Conservation (phyloP, 1,140 invertebrate genomes). For the Mya arenaria region DNA sequence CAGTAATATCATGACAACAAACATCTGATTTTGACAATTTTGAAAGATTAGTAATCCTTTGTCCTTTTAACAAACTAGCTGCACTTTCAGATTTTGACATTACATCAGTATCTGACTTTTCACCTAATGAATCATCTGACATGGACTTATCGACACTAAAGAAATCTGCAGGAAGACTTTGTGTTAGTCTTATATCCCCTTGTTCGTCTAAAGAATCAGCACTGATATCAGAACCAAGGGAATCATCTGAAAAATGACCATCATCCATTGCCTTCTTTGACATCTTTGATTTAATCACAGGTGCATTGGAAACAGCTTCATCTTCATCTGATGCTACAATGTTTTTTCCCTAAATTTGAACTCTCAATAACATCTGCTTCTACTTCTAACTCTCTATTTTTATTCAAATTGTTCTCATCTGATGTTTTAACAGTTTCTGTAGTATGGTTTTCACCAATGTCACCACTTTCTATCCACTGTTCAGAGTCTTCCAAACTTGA, state of each 20-base stretch:
- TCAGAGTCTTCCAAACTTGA: slow-evolving; percentile 2
- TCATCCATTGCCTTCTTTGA: neutral
- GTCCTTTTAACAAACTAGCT: neutral
- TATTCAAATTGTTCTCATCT: neutral
- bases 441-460: neutral
- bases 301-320: slow-evolving; percentile 7
- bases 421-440: neutral
- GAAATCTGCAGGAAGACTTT: slow-evolving; percentile 26
- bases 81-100: neutral
- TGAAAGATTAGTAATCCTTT: neutral
- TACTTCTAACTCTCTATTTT: neutral
- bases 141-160: neutral
- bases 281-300: slow-evolving; percentile 36
- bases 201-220: slow-evolving; percentile 50
- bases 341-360: neutral
- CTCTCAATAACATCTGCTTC: neutral
- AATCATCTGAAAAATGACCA: slow-evolving; percentile 58
- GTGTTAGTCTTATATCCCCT: neutral
- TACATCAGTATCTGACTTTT: neutral
- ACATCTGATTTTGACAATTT: neutral
- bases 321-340: neutral
- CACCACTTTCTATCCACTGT: neutral
- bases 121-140: neutral
- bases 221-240: slow-evolving; percentile 55
- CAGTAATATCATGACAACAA: neutral